Percentiles rank a stretch among this genome's conserved stretches.
These are phyloP conservation scores for Napeogenes inachia DNA, from an alignment of 2,888 invertebrate species.

Conservation along the genomic window DNA sequence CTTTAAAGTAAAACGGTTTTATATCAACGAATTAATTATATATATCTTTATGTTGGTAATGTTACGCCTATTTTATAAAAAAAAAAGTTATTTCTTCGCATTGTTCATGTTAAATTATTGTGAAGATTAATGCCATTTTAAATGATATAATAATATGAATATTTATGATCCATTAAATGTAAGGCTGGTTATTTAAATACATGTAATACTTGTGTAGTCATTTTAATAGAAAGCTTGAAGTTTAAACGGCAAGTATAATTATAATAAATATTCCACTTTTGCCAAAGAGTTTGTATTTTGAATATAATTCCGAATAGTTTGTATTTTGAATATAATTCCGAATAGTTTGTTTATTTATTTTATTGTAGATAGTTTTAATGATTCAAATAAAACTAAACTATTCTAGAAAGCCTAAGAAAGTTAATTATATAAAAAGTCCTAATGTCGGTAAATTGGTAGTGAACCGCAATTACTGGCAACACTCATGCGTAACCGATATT, in stretches of 20 bases:
- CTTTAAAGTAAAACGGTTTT: conserved; percentile 37
- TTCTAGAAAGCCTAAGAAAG: conserved; percentile 28
- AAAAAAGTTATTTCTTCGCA: too few species aligned
- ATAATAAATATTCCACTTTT: too few species aligned
- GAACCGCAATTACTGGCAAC: conserved; percentile 30
- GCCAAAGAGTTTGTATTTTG: neutral
- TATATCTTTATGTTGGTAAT: neutral
- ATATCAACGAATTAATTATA: conserved; percentile 4
- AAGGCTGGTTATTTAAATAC: too few species aligned
- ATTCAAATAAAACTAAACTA: conserved; percentile 17
- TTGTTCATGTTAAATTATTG: too few species aligned
- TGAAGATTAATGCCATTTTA: too few species aligned
- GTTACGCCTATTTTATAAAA: too few species aligned
- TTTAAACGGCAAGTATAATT: neutral
- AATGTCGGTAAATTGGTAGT: conserved; percentile 32
- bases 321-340: conserved; percentile 4
- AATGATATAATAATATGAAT: too few species aligned
- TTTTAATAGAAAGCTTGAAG: conserved; percentile 1
- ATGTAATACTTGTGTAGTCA: too few species aligned
- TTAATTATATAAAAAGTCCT: conserved; percentile 28
- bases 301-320: neutral
- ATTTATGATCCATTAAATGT: too few species aligned
- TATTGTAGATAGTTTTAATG: conserved; percentile 7
- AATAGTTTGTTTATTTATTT: neutral
- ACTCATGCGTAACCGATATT: conserved; percentile 31